A percentile compares a stretch with the other conserved stretches of the same genome.
These are phyloP conservation scores for Scaptodrosophila latifasciaeformis DNA, from an alignment of 2,888 invertebrate genomes.

Conservation along the genomic window DNA sequence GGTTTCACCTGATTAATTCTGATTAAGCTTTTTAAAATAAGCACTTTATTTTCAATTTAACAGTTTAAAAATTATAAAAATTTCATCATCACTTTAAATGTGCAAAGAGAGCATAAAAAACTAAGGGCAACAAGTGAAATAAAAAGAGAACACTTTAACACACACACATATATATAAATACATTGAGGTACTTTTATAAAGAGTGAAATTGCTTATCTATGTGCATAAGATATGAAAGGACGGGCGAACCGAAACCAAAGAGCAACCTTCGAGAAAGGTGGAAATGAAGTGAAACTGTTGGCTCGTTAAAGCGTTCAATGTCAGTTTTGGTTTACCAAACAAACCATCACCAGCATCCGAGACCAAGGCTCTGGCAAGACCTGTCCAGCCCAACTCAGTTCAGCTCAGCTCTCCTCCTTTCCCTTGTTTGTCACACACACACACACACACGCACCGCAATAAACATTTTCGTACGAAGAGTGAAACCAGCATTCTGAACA, in stretches of 20 bases:
- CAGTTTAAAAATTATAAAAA: conserved; percentile 51
- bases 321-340: conserved; percentile 37
- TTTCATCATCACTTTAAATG: conserved; percentile 58
- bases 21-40: too few species aligned
- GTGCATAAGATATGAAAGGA: conserved; percentile 61
- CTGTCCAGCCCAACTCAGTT: too few species aligned
- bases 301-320: conserved; percentile 56
- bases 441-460: neutral
- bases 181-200: neutral
- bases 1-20: too few species aligned
- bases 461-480: conserved; percentile 36
- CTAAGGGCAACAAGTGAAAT: conserved; percentile 18
- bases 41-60: too few species aligned
- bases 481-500: conserved; percentile 26
- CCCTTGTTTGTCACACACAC: conserved; percentile 7
- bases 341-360: neutral
- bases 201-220: conserved; percentile 52
- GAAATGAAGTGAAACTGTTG: neutral
- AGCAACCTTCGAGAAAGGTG: too few species aligned
- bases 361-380: neutral
- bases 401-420: too few species aligned
- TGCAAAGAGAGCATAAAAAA: conserved; percentile 35
- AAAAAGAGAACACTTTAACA: neutral
- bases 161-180: neutral
- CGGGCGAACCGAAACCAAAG: neutral